phyloP scores from a whole-genome alignment of 2,888 invertebrate species.

The Harpalus rubripes region DNA sequence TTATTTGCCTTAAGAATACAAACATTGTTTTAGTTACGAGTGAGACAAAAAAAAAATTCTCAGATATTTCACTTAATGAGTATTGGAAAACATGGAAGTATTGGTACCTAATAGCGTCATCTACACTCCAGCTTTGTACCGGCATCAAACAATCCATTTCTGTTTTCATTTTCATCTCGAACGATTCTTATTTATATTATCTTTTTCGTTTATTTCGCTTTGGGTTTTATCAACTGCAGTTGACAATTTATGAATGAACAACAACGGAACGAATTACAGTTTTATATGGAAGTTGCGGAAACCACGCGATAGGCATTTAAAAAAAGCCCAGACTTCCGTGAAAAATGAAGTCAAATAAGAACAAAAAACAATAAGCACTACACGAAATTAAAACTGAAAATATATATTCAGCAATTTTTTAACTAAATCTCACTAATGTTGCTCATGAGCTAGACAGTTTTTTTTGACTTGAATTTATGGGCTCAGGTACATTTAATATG shows the following conservation, averaged over 20 bases:
- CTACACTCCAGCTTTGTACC: conserved; percentile 17
- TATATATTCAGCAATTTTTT: conserved; percentile 60
- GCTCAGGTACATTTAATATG: conserved; percentile 38
- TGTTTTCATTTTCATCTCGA: conserved; percentile 7
- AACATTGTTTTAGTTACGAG: background rate
- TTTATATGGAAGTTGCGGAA: conserved; percentile 21
- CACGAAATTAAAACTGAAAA: conserved; percentile 57
- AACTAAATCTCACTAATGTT: conserved; percentile 59
- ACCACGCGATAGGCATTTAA: conserved; percentile 23
- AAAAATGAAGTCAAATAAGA: conserved; percentile 50
- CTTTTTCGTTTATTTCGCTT: conserved; percentile 15
- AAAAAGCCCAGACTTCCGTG: conserved; percentile 22
- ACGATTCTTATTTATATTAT: conserved; percentile 27
- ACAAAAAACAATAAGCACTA: conserved; percentile 48
- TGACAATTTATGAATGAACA: conserved; percentile 40
- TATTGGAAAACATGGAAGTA: conserved; percentile 7
- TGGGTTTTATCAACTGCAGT: conserved; percentile 37
- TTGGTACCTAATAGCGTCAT: conserved; percentile 38
- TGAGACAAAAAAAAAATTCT: background rate
- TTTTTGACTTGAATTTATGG: conserved; percentile 39
- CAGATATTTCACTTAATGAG: conserved; percentile 3
- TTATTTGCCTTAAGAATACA: background rate
- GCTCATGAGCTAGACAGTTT: conserved; percentile 43
- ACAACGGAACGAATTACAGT: conserved; percentile 35
- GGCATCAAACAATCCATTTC: conserved; percentile 30